These are phyloP conservation scores for Frankliniella intonsa DNA, from an alignment of 2,888 invertebrate genomes.

Conservation along the genomic window DNA sequence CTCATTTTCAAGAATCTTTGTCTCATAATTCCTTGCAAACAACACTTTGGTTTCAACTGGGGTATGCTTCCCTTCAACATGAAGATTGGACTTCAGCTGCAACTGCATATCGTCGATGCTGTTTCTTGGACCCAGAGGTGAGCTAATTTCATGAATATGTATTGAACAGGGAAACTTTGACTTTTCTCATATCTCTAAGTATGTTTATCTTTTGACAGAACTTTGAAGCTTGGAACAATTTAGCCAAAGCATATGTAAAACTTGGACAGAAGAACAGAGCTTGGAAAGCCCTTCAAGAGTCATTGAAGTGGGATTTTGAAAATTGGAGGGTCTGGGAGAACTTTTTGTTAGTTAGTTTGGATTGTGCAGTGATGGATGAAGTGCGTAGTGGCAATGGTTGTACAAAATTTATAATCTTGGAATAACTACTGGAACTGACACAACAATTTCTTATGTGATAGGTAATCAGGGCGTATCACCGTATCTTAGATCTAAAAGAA, in stretches of 20 bases:
- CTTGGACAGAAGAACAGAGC: conserved; percentile 81
- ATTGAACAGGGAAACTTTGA: neutral
- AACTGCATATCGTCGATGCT: conserved; percentile 79
- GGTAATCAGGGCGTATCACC: conserved; percentile 75
- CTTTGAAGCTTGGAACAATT: conserved; percentile 97
- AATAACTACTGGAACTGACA: neutral
- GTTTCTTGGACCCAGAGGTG: conserved; percentile 72
- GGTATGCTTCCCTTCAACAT: conserved; percentile 72
- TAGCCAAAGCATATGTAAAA: conserved; percentile 88
- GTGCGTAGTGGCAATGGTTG: conserved; percentile 42
- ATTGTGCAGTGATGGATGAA: conserved; percentile 80
- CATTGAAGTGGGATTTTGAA: conserved; percentile 85
- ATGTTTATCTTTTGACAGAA: conserved; percentile 52
- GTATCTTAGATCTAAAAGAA: conserved; percentile 77
- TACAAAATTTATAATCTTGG: neutral
- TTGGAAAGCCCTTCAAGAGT: conserved; percentile 78
- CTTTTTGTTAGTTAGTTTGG: conserved; percentile 78
- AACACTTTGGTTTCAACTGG: conserved; percentile 78
- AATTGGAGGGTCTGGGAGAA: conserved; percentile 98
- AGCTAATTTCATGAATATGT: conserved; percentile 28
- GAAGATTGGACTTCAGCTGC: conserved; percentile 81
- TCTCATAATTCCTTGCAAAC: conserved; percentile 85
- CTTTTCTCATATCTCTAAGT: neutral
- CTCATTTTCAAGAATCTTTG: conserved; percentile 74
- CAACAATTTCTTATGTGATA: conserved; percentile 36